Evolutionary conservation across 2,888 invertebrate genomes (phyloP).

Genomic region (Eurois occulta): DNA sequence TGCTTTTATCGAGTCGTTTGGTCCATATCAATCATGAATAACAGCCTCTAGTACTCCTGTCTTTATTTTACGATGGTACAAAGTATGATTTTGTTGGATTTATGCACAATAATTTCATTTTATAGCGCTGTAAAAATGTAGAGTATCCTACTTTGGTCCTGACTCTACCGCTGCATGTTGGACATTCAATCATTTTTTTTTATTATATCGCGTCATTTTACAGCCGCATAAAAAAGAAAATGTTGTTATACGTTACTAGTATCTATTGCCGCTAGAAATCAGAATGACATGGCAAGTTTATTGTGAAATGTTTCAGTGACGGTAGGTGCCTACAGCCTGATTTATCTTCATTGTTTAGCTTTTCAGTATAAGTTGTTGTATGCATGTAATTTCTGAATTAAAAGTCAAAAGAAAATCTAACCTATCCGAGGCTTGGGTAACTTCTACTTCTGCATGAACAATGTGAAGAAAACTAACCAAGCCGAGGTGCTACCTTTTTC

Average conservation of each 20-base stretch:
- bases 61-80: constrained; percentile 52
- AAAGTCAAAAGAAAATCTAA: too few relatives aligned
- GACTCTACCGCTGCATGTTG: constrained; percentile 1
- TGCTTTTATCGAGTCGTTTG: not conserved
- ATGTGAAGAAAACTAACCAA: too few relatives aligned
- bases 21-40: constrained; percentile 20
- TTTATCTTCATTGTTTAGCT: too few relatives aligned
- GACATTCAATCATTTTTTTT: constrained; percentile 56
- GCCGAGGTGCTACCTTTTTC: too few relatives aligned
- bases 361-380: too few relatives aligned
- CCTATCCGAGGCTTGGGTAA: too few relatives aligned
- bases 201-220: constrained; percentile 35
- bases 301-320: not conserved
- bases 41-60: not conserved
- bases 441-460: too few relatives aligned
- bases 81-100: constrained; percentile 54
- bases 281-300: not conserved
- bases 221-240: constrained; percentile 22
- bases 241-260: not conserved
- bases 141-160: constrained; percentile 25
- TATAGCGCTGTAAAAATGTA: constrained; percentile 57
- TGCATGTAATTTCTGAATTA: too few relatives aligned
- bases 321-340: not conserved
- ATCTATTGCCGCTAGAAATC: not conserved
- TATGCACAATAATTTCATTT: constrained; percentile 57